Evolutionary conservation across 2,888 invertebrate species (phyloP).

Genomic region (Andrena camellia): DNA sequence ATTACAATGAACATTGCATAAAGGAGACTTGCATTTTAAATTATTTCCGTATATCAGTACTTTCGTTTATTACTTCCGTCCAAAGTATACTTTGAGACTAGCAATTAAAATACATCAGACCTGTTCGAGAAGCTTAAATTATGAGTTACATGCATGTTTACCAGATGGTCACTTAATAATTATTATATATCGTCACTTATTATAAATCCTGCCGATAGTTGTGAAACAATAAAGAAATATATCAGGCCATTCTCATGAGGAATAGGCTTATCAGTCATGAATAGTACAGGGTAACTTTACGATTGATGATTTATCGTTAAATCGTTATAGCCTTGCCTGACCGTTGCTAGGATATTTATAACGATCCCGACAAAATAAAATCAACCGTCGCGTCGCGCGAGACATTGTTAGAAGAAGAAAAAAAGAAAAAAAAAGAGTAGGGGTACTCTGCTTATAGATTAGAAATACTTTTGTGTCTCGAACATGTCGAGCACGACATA

Average conservation of each 20-base stretch:
- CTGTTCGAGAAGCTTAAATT: no score
- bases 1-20: neutral
- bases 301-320: neutral
- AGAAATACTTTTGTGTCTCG: neutral
- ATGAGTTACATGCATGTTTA: no score
- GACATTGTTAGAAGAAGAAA: neutral
- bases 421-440: neutral
- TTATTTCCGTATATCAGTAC: neutral
- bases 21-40: neutral
- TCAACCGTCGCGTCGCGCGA: neutral
- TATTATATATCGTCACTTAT: no score
- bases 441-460: neutral
- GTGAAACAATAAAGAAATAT: neutral
- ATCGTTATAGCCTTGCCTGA: neutral
- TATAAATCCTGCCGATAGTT: no score
- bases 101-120: no score
- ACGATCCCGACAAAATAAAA: conserved; percentile 34
- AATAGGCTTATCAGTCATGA: no score
- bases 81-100: no score
- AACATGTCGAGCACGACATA: conserved; percentile 92
- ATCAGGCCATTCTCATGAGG: neutral
- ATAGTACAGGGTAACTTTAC: no score
- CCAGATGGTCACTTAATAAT: no score
- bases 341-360: conserved; percentile 51
- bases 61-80: no score